Evolutionary conservation across 2,113 vertebrate species (phyloP), one percentile per base, ranked within the genome.

Genomic region (Turdus rufiventris): DNA sequence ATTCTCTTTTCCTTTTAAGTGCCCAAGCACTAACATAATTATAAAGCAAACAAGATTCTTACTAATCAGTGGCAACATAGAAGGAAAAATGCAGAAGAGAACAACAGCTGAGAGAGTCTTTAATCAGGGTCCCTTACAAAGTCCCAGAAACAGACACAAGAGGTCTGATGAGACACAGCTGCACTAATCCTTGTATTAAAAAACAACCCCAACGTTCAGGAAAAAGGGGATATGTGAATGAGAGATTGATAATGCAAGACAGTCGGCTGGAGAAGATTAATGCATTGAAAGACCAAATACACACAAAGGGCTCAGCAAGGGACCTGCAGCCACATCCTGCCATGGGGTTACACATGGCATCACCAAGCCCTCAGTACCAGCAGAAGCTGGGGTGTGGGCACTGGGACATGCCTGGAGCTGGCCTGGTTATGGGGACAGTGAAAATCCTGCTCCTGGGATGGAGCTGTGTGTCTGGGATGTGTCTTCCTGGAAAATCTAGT

Each of bases 161-260:
- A 80, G 85, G 93, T 94, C 93, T 97, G 94, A 97, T 94, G 94
- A 96, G 91, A 74, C 88, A 91, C 95, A 97, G 97, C 94, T 97
- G 95, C 71, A 66, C 76, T 92, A 93, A 80, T 94, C 91, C 74
- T 89, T 75, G 60, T 73, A 85, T 80, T 62, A 68, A 67, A 76
- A 45, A 89, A 61, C 24, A 71, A 24, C 36, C 18, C 24, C 17
- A 67, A 12, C 14, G 9, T 40, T 42, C 54, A 61, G 81, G 54
- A 92, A 40, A 75, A 78, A 54, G 67, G 47, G 47, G 48, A 5
- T 85, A 62, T 87, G 43, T 83, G 93, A 89, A 94, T 91, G 92
- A 68, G 89, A 86, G 68, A 84, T 50, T 88, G 92, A 88, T 91
- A 96, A 94, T 86, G 67, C 79, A 34, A 83, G 71, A 33, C 71